Evolutionary conservation across 1,140 invertebrate genomes (phyloP).

Genomic region (Zophobas atratus): DNA sequence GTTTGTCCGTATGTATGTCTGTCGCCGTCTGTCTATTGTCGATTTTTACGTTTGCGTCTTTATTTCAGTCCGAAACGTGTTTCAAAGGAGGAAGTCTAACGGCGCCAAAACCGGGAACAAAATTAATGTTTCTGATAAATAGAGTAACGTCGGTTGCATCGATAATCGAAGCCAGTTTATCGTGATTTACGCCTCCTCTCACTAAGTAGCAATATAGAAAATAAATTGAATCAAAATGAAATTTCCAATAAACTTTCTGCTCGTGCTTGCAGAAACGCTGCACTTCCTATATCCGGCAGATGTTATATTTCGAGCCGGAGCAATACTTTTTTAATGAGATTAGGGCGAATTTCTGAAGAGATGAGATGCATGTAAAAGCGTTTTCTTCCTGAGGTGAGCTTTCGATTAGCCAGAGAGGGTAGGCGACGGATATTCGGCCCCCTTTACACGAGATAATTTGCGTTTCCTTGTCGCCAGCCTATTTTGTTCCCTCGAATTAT

Average conservation of each 20-base stretch:
- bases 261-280: slow-evolving; percentile 25
- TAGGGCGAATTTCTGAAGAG: background rate
- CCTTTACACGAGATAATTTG: slow-evolving; percentile 22
- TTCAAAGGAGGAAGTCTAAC: no score
- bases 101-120: background rate
- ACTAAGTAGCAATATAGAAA: slow-evolving; percentile 56
- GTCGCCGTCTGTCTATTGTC: no score
- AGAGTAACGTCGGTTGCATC: slow-evolving; percentile 43
- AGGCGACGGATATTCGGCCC: slow-evolving; percentile 11
- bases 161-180: slow-evolving; percentile 32
- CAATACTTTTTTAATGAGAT: slow-evolving; percentile 32
- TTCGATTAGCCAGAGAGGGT: slow-evolving; percentile 25
- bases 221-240: slow-evolving; percentile 60
- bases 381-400: slow-evolving; percentile 24
- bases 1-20: no score
- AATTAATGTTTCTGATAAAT: slow-evolving; percentile 40
- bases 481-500: slow-evolving; percentile 29
- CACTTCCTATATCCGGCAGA: slow-evolving; percentile 7
- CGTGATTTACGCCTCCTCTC: slow-evolving; percentile 48
- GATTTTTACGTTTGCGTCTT: no score
- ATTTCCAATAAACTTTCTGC: slow-evolving; percentile 53
- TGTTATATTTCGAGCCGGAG: slow-evolving; percentile 15
- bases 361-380: slow-evolving; percentile 2
- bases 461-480: slow-evolving; percentile 26
- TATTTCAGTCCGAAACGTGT: no score